These are phyloP conservation scores for Yponomeuta cagnagella DNA, from an alignment of 2,888 invertebrate genomes.

Conservation along the genomic window DNA sequence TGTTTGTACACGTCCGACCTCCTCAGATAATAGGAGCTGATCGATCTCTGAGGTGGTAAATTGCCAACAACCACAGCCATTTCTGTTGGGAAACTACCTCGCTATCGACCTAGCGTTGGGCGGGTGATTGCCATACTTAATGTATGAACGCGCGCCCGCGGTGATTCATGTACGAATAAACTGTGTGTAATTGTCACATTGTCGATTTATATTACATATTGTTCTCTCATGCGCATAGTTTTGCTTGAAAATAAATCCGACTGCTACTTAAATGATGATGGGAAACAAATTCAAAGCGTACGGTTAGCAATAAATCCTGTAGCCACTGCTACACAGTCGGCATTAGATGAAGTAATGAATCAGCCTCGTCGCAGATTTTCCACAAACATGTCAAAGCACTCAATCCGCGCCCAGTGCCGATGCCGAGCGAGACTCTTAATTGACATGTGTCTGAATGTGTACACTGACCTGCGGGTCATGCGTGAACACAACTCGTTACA, in stretches of 20 bases:
- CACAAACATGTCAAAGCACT: slow-evolving; percentile 71
- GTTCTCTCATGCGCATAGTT: slow-evolving; percentile 7
- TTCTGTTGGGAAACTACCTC: slow-evolving; percentile 39
- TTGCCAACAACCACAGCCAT: slow-evolving; percentile 51
- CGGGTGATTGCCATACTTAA: slow-evolving; percentile 14
- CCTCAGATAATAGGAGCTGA: slow-evolving; percentile 70
- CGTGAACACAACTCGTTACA: slow-evolving; percentile 64
- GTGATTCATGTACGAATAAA: slow-evolving; percentile 16
- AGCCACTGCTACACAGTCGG: not conserved
- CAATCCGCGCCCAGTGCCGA: slow-evolving; percentile 62
- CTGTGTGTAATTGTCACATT: slow-evolving; percentile 16
- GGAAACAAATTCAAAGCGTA: slow-evolving; percentile 32
- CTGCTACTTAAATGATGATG: slow-evolving; percentile 27
- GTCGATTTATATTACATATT: slow-evolving; percentile 15
- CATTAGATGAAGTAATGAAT: slow-evolving; percentile 58
- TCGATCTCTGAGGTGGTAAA: slow-evolving; percentile 65
- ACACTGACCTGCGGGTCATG: slow-evolving; percentile 67
- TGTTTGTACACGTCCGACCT: slow-evolving; percentile 75
- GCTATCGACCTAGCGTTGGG: not conserved
- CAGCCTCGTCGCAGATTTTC: slow-evolving; percentile 61
- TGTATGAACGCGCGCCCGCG: slow-evolving; percentile 9
- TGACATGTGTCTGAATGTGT: slow-evolving; percentile 74
- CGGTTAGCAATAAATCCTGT: slow-evolving; percentile 36
- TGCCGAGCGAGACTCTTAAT: slow-evolving; percentile 52
- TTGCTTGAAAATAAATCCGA: slow-evolving; percentile 10